phyloP scores from a whole-genome alignment of 2,113 vertebrate genomes.

The Pseudorectes ferrugineus region DNA sequence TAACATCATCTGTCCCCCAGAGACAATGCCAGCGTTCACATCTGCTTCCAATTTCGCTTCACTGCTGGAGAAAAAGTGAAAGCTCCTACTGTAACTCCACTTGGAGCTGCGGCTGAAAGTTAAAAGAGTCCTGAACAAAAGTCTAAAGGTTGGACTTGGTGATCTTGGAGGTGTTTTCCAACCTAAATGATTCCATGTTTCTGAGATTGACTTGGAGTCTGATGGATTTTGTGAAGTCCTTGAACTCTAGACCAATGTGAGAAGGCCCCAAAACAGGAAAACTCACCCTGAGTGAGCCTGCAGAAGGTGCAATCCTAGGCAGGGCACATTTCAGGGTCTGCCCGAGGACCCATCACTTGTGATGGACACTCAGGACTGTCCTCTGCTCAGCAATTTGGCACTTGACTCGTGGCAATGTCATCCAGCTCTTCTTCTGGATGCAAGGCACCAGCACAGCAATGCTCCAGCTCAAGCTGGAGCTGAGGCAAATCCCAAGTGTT shows the following conservation, averaged over 20 bases:
- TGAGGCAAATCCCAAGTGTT: not conserved
- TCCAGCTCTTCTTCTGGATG: not conserved
- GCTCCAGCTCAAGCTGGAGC: not conserved
- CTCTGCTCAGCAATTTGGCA: not conserved
- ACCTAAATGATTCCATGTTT: not conserved
- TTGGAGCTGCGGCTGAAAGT: not conserved
- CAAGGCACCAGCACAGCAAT: fast-evolving
- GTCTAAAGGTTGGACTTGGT: not conserved
- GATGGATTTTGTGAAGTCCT: not conserved
- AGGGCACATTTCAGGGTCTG: not conserved
- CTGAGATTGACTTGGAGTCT: not conserved
- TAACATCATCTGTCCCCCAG: slow-evolving; percentile 22
- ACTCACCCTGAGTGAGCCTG: not conserved
- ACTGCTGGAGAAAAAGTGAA: slow-evolving; percentile 34
- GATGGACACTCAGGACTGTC: not conserved
- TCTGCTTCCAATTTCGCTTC: slow-evolving; percentile 35
- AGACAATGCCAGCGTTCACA: slow-evolving; percentile 10
- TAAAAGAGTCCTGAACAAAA: not conserved
- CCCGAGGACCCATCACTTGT: not conserved
- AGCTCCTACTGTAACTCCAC: slow-evolving; percentile 18
- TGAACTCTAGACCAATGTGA: not conserved
- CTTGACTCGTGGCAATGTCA: not conserved
- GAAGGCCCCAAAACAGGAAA: not conserved
- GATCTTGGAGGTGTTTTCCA: not conserved
- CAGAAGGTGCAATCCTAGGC: not conserved